Conservation (phyloP, 2,888 invertebrate genomes). For the Campopleginae sp. region DNA sequence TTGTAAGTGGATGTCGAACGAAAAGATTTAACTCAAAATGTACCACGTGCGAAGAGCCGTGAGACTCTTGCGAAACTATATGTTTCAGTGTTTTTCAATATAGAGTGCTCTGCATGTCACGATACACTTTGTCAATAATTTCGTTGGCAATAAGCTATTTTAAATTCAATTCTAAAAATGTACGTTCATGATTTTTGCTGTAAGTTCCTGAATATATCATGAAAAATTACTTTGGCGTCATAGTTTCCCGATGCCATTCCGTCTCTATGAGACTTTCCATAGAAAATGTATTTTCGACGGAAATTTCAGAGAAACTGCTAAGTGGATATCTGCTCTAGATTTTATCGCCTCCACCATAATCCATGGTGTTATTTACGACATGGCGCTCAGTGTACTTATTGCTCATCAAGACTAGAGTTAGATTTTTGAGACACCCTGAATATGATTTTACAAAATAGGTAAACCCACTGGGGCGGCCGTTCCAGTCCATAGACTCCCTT, state of each 20-base stretch:
- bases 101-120: background rate
- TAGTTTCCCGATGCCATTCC: too few species aligned
- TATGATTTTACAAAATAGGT: background rate
- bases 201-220: background rate
- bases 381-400: background rate
- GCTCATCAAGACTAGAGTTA: background rate
- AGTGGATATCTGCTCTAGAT: too few species aligned
- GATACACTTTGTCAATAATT: background rate
- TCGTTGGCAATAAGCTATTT: background rate
- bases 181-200: background rate
- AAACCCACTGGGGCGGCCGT: background rate
- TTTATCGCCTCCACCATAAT: too few species aligned
- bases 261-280: background rate
- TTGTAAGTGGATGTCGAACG: background rate
- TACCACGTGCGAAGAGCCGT: background rate
- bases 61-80: background rate
- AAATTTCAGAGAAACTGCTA: too few species aligned
- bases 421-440: background rate
- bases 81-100: background rate
- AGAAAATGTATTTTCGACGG: too few species aligned
- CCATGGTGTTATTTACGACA: background rate
- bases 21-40: conserved; percentile 2
- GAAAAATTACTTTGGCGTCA: too few species aligned
- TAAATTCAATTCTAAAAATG: background rate
- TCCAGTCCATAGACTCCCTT: background rate